Percentiles rank a stretch among this genome's conserved stretches.
These are phyloP conservation scores for Chouioia cunea DNA, from an alignment of 2,888 invertebrate species.

Conservation along the genomic window DNA sequence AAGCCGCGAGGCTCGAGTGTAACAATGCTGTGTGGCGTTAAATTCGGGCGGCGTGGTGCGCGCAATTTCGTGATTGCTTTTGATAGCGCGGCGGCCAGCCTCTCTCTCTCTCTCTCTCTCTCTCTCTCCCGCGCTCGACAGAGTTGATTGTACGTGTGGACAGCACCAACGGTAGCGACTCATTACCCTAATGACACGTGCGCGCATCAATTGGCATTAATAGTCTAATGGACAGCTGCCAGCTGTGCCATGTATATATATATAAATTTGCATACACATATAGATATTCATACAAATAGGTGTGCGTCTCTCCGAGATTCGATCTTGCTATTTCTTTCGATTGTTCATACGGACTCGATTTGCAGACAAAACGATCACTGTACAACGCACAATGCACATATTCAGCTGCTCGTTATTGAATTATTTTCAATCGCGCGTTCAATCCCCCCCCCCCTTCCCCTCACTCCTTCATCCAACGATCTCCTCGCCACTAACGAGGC, in stretches of 20 bases:
- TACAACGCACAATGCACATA: slow-evolving; percentile 57
- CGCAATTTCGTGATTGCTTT: slow-evolving; percentile 68
- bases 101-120: slow-evolving; percentile 56
- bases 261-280: no score
- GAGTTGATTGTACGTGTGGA: slow-evolving; percentile 45
- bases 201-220: slow-evolving; percentile 67
- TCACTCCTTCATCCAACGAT: slow-evolving; percentile 66
- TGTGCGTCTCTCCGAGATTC: no score
- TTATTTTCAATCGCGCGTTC: no score
- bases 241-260: no score
- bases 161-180: slow-evolving; percentile 62
- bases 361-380: slow-evolving; percentile 58
- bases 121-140: slow-evolving; percentile 46
- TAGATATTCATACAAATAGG: no score
- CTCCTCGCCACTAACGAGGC: slow-evolving; percentile 65
- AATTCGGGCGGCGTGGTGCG: slow-evolving; percentile 39
- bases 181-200: slow-evolving; percentile 68
- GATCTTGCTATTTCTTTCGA: slow-evolving; percentile 35
- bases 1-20: slow-evolving; percentile 18
- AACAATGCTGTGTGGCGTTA: slow-evolving; percentile 26
- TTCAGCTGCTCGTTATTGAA: slow-evolving; percentile 64
- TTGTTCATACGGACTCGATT: slow-evolving; percentile 25
- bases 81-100: slow-evolving; percentile 49
- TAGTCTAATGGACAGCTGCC: slow-evolving; percentile 65
- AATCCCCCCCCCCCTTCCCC: no score